Base-by-base conservation (phyloP, 1,140 invertebrate genomes). In the Drosophila novamexicana region DNA sequence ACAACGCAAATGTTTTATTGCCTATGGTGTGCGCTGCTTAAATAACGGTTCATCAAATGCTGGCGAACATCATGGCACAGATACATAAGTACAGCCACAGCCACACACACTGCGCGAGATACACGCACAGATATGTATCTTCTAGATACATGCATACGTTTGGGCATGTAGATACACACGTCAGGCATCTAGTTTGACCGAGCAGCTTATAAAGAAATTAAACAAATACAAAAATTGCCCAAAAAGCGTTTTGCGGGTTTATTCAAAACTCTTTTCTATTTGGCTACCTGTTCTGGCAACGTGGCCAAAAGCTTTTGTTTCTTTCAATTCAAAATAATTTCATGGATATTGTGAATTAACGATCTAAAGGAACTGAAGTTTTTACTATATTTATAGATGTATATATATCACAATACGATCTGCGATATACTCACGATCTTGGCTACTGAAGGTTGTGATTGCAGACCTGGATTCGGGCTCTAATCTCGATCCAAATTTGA, bases 41-140 rank as follows among this genome's bases (percentile, higher is more conserved):
- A 73, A 74, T 75, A 75, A 75, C 72, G 72, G 72, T 75, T 64
- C 72, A 70, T 75, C 73, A 75, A 58, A 44, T 58, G 73, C 61
- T 44, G 34, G 40, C 32, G 34, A 42, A 50, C 44, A 66, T 57
- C 49, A 56, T 58, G 57, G 42, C 59, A 58, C 39, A 71, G 49
- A 68, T 50, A 71, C 59, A 75, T 49, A 65, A 10, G 16, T 34
- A 68, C 42, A 58, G 14, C n/a, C 36, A 62, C 22, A 22, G 22
- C 22, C 22, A 3, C 22, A 22, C 22, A 22, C 22, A 22, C 22
- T 22, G 22, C 2, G 22, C 2, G 22, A 61, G 36, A 47, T 6
- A 67, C 29, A 42, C 16, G 58, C 10, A 56, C 6, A 47, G 8
- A 52, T 22, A 39, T 36, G 7, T 18, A 32, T 66, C 42, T 45